phyloP scores from a whole-genome alignment of 2,888 invertebrate species.

The Rhabditoides inermis region DNA sequence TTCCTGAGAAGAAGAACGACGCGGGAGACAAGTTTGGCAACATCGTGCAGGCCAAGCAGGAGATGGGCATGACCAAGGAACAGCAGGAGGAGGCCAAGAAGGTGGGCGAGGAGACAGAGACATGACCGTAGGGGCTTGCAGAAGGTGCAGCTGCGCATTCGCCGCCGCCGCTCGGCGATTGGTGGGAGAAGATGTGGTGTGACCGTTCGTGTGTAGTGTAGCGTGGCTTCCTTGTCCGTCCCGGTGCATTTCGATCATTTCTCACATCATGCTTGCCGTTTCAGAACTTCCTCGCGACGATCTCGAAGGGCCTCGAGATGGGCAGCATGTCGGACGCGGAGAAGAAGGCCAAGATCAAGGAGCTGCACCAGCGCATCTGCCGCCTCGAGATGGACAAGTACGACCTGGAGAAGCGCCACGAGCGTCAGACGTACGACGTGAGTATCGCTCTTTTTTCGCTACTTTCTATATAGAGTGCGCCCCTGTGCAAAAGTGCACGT shows the following conservation, averaged over 20 bases:
- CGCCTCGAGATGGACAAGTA: conserved; percentile 49
- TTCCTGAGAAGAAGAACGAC: conserved; percentile 49
- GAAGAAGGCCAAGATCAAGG: conserved; percentile 44
- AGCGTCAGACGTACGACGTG: conserved; percentile 50
- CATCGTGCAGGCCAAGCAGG: conserved; percentile 81
- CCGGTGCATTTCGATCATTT: no score
- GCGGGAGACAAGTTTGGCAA: conserved; percentile 58
- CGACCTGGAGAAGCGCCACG: conserved; percentile 51
- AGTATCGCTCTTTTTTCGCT: conserved; percentile 6
- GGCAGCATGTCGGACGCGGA: conserved; percentile 26
- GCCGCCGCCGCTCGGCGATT: conserved; percentile 3
- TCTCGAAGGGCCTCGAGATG: conserved; percentile 24
- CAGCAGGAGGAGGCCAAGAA: conserved; percentile 92
- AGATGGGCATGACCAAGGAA: conserved; percentile 98
- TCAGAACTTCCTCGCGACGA: conserved; percentile 21
- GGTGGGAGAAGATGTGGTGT: conserved; percentile 4
- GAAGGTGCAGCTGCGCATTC: no score
- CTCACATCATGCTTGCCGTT: no score
- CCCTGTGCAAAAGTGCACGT: no score
- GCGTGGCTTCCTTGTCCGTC: no score
- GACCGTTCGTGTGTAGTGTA: neutral
- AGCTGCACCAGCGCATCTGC: conserved; percentile 47
- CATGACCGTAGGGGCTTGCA: no score
- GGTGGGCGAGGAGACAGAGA: no score
- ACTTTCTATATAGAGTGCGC: no score